phyloP scores from a whole-genome alignment of 2,797 vertebrate genomes.

The Poeciliopsis gracilis region DNA sequence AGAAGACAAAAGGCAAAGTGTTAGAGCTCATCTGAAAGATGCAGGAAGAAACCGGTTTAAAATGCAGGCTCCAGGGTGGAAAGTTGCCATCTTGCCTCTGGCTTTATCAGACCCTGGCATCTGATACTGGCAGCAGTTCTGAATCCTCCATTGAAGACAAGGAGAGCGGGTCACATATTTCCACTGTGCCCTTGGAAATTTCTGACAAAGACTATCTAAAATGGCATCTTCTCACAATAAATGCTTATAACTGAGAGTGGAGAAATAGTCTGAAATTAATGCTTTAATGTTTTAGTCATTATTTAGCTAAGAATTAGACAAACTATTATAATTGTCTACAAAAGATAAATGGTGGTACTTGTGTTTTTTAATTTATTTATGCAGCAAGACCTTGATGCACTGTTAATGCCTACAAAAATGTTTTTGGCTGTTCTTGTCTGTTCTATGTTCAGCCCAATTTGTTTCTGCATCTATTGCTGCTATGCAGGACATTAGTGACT shows the following conservation, averaged over 20 bases:
- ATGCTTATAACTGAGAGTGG: neutral
- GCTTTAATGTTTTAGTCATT: neutral
- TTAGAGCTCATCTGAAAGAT: slow-evolving; percentile 65
- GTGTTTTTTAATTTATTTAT: neutral
- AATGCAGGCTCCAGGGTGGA: slow-evolving; percentile 73
- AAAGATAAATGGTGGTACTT: neutral
- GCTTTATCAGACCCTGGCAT: slow-evolving; percentile 70
- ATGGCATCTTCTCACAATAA: neutral
- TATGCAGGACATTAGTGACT: neutral
- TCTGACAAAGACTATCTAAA: slow-evolving; percentile 51
- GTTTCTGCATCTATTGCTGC: too few species aligned
- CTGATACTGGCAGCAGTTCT: slow-evolving; percentile 62
- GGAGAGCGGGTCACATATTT: slow-evolving; percentile 53
- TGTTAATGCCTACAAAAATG: neutral
- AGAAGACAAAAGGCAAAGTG: neutral
- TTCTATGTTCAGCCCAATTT: too few species aligned
- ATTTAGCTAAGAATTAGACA: neutral
- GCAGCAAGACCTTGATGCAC: neutral
- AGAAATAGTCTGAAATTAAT: neutral
- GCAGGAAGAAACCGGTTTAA: slow-evolving; percentile 64
- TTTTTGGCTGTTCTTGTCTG: neutral
- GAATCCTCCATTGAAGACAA: slow-evolving; percentile 49
- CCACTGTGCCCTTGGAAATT: slow-evolving; percentile 54
- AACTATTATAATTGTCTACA: neutral
- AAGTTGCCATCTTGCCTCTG: slow-evolving; percentile 73